Conservation (phyloP, 2,888 invertebrate genomes). For the Cataglyphis rosenhaueri region DNA sequence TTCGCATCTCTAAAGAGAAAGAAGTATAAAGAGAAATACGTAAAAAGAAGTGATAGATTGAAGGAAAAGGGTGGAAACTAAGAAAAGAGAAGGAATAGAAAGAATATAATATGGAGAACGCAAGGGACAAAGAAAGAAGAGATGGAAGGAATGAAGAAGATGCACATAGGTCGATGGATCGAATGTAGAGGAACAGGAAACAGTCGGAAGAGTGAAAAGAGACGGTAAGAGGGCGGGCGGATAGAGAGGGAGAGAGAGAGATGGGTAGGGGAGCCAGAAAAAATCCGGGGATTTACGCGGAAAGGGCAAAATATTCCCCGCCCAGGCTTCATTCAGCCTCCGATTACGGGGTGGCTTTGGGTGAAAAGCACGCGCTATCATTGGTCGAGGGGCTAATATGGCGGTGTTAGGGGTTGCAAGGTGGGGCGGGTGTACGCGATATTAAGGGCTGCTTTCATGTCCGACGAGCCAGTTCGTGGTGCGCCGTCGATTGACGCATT, state of each 20-base stretch:
- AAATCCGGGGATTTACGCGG: slow-evolving; percentile 81
- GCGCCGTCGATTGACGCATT: slow-evolving; percentile 86
- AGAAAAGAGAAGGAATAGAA: slow-evolving; percentile 2
- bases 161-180: slow-evolving; percentile 41
- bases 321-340: slow-evolving; percentile 84
- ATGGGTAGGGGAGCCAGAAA: slow-evolving; percentile 72
- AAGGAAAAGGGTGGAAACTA: slow-evolving; percentile 34
- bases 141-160: slow-evolving; percentile 54
- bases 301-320: slow-evolving; percentile 84
- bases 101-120: slow-evolving; percentile 47
- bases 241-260: slow-evolving; percentile 54
- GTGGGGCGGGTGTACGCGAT: slow-evolving; percentile 80
- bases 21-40: slow-evolving; percentile 28
- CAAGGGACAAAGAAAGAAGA: slow-evolving; percentile 55
- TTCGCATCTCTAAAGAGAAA: slow-evolving; percentile 53
- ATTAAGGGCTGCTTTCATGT: slow-evolving; percentile 84
- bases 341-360: slow-evolving; percentile 81
- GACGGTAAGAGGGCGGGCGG: slow-evolving; percentile 50
- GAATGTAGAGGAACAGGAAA: slow-evolving; percentile 53
- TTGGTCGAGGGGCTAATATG: slow-evolving; percentile 86
- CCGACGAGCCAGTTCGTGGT: slow-evolving; percentile 86
- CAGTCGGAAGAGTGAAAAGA: slow-evolving; percentile 51
- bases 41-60: background rate
- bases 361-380: slow-evolving; percentile 84
- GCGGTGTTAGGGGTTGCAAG: slow-evolving; percentile 81